Conservation (phyloP, 2,888 invertebrate genomes). For the Stegophylla sp. region DNA sequence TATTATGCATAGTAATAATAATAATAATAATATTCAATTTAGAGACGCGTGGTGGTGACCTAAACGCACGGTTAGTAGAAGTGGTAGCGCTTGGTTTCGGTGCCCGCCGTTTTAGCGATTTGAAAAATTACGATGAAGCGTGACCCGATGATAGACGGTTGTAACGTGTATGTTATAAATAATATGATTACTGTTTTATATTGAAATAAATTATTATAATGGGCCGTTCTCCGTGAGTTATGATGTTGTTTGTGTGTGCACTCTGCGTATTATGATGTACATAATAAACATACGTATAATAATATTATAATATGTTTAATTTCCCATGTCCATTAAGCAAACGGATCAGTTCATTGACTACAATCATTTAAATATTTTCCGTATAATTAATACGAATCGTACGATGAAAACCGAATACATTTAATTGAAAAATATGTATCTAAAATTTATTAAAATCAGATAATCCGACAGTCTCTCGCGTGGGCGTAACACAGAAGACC, state of each 20-base stretch:
- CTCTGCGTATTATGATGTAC: neutral
- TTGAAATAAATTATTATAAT: conserved; percentile 33
- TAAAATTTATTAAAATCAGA: too few relatives aligned
- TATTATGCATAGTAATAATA: conserved; percentile 37
- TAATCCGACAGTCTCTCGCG: too few relatives aligned
- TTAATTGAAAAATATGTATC: too few relatives aligned
- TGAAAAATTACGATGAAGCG: conserved; percentile 53
- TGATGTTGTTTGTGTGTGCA: neutral
- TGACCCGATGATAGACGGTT: conserved; percentile 24
- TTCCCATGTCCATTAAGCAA: neutral
- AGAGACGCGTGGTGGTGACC: conserved; percentile 26
- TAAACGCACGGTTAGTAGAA: conserved; percentile 50
- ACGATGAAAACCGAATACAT: neutral
- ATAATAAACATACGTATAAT: neutral
- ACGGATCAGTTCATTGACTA: neutral
- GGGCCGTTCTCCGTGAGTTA: conserved; percentile 14
- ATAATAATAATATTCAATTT: conserved; percentile 52
- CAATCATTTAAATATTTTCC: neutral
- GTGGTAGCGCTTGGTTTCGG: conserved; percentile 9
- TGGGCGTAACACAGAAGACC: too few relatives aligned
- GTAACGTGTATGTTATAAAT: neutral
- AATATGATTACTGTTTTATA: conserved; percentile 32
- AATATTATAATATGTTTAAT: neutral
- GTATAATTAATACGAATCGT: neutral
- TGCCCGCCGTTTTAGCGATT: conserved; percentile 21